These are phyloP conservation scores for Poeciliopsis turneri DNA, from an alignment of 2,797 vertebrate genomes.

Conservation along the genomic window DNA sequence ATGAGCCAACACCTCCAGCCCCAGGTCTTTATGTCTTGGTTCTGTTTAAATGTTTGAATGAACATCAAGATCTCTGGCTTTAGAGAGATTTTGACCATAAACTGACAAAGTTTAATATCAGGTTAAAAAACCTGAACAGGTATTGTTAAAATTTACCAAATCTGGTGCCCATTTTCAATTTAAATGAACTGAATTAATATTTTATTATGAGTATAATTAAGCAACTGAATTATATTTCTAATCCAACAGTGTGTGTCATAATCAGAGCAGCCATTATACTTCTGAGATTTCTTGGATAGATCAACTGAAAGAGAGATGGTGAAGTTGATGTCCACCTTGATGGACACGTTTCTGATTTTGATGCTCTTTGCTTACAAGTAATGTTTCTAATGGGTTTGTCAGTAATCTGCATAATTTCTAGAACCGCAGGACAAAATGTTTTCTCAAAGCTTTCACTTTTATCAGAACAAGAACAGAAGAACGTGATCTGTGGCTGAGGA, in stretches of 20 bases:
- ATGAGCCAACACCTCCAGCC: not conserved
- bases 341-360: not conserved
- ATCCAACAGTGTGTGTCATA: not conserved
- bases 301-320: not conserved
- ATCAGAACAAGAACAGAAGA: not conserved
- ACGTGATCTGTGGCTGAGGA: not conserved
- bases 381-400: not conserved
- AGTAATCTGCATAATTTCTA: not conserved
- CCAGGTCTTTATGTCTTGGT: not conserved
- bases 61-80: not conserved
- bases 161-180: not conserved
- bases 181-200: not conserved
- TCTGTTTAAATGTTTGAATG: not conserved
- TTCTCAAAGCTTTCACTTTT: not conserved
- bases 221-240: too few species aligned
- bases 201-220: not conserved
- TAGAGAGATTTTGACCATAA: not conserved
- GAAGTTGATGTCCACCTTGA: not conserved
- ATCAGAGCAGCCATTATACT: not conserved
- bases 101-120: not conserved
- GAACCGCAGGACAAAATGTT: not conserved
- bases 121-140: not conserved
- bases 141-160: not conserved
- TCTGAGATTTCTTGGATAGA: not conserved
- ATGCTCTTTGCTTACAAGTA: not conserved